Percentiles rank a stretch among this genome's conserved stretches.
phyloP scores from a whole-genome alignment of 2,888 invertebrate species.

The Pollenia labialis region DNA sequence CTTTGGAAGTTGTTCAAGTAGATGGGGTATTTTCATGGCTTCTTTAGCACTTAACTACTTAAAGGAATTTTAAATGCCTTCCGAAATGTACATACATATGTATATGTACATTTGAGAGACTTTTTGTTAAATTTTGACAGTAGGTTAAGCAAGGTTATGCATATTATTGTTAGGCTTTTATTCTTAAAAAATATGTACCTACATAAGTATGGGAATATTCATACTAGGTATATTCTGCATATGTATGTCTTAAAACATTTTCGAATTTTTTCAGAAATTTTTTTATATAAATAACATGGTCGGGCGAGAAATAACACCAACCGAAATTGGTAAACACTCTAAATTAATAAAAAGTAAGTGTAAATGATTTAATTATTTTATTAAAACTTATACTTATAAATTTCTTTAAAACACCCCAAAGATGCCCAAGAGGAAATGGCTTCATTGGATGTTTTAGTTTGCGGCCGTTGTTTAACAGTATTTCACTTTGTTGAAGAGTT shows the following conservation, averaged over 20 bases:
- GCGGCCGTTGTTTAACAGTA: conserved; percentile 92
- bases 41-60: too few relatives aligned
- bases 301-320: conserved; percentile 85
- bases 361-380: background rate
- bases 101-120: too few relatives aligned
- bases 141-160: too few relatives aligned
- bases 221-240: background rate
- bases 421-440: conserved; percentile 91
- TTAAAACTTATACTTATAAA: background rate
- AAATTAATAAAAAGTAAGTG: conserved; percentile 86
- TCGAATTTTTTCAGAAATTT: conserved; percentile 3
- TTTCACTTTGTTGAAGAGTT: conserved; percentile 92
- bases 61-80: too few relatives aligned
- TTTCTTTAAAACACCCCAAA: conserved; percentile 78
- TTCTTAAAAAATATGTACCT: too few relatives aligned
- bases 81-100: too few relatives aligned
- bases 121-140: too few relatives aligned
- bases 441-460: conserved; percentile 91
- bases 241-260: background rate
- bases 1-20: too few relatives aligned
- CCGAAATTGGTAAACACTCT: conserved; percentile 87
- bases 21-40: too few relatives aligned
- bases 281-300: conserved; percentile 78
- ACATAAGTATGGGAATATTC: too few relatives aligned
- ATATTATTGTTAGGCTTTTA: too few relatives aligned